Evolutionary conservation across 2,113 vertebrate species (phyloP), one percentile per base, ranked within the genome.

Genomic region (Hippoglossus stenolepis): DNA sequence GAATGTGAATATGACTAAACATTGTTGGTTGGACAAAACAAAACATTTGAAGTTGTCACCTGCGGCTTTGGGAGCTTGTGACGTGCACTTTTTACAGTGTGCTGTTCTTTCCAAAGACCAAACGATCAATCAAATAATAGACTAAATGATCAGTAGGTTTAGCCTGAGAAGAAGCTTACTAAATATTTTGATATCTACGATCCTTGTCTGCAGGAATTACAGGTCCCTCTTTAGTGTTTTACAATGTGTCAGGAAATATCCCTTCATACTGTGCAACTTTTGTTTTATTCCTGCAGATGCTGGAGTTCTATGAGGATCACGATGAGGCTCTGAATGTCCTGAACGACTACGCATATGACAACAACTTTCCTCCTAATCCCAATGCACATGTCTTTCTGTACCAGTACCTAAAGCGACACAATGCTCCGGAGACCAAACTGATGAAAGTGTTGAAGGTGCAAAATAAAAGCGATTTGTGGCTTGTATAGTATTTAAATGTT

Each of bases 331-430:
- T 75, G 6, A 87, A 94, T 6, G 85, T 97, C 2, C 92, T 99
- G 85, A 92, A 85, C 51, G 90, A 96, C 58, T 99, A 99, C 3
- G 97, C 97, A 0, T 96, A 96, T 79, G 93, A 97, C 73, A 90
- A 84, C 14, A 94, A 74, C 57, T 97, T 96, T 24, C 97, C 98
- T 2, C 72, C 94, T 0, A 99, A 99, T 74, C 98, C 97, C 1
- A 99, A 99, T 0, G 96, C 97, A 14, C 96, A 97, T 0, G 76
- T 97, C 56, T 99, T 96, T 85, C 90, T 98, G 65, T 99, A 95
- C 43, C 85, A 93, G 68, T 96, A 95, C 83, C 79, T 98, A 18
- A 97, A 96, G 93, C 94, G 85, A 68, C 94, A 93, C 0, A 70
- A 91, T 0, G 87, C 94, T 60, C 73, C 96, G 0, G 58, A 83